phyloP scores from a whole-genome alignment of 1,140 invertebrate species.

The Mycetomoellerius zeteki region DNA sequence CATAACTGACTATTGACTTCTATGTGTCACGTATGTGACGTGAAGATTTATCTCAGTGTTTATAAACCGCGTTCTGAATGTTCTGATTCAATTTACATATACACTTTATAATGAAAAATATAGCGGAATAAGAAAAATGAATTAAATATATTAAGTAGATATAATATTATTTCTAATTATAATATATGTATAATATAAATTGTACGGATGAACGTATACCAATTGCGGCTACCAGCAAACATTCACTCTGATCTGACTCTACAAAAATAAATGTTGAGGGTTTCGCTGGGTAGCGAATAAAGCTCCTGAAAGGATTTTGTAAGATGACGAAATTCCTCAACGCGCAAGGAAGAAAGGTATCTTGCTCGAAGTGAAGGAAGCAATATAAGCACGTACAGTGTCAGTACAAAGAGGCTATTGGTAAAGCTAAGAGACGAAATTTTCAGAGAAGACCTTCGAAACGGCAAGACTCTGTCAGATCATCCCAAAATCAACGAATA shows the following conservation, averaged over 20 bases:
- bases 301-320: background rate
- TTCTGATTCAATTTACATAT: too few species aligned
- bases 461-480: conserved; percentile 20
- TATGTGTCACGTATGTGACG: too few species aligned
- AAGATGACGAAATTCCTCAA: conserved; percentile 34
- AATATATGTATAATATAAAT: background rate
- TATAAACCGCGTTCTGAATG: too few species aligned
- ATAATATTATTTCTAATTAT: background rate
- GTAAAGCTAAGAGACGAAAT: conserved; percentile 47
- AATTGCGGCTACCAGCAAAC: background rate
- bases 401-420: conserved; percentile 23
- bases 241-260: background rate
- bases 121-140: background rate
- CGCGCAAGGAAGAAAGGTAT: background rate
- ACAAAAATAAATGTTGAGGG: background rate
- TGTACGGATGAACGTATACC: background rate
- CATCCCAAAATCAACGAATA: conserved; percentile 37
- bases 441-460: conserved; percentile 16
- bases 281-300: background rate
- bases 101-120: too few species aligned
- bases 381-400: conserved; percentile 23
- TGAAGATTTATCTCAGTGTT: too few species aligned
- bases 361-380: background rate
- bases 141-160: background rate
- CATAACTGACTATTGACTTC: too few species aligned